Evolutionary conservation across 2,888 invertebrate species (phyloP), one percentile per base, ranked within the genome.

Genomic region (Sipha maydis): DNA sequence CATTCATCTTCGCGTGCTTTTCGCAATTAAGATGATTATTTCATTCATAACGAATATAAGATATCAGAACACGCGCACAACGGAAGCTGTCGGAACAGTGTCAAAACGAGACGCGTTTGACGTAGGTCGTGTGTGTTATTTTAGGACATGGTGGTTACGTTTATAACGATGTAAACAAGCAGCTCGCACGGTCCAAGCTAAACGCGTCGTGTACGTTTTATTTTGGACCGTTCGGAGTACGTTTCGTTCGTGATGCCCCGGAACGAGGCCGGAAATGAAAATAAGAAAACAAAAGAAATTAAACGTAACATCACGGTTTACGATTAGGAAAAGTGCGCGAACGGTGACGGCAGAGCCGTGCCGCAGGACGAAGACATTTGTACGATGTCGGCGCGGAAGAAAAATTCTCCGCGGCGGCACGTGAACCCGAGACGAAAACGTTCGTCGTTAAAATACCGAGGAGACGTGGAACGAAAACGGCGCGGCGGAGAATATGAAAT

Each of bases 71-170:
- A 19, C 11, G 9, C 9, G 19, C 48, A 48, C 41, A 83, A 54
- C 34, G 56, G 73, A 83, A 73, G 71, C 83, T 83, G 83, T 83
- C 83, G 73, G 54, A 83, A 73, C 54, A 83, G 25, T 54, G 21
- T 54, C 54, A 14, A n/a, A 21, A 28, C 79, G 5, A 28, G 34
- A 34, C 34, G 34, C 31, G 54, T 73, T 41, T 71, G 71, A 71
- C 34, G 54, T 56, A 54, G 71, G 34, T 31, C n/a, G 54, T 21
- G 54, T 25, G 31, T 54, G 54, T 54, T 31, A 34, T 73, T 69
- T 38, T 19, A n/a, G 17, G 67, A 80, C 67, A 41, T 41, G 41
- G 67, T 80, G 0, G 41, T 41, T 41, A 41, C 8, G 11, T 41
- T 41, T 9, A 9, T 5, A 41, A 11, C 2, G 5, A 48, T 14